These are phyloP conservation scores for Orthosia cruda DNA, from an alignment of 2,888 invertebrate genomes.

Conservation along the genomic window DNA sequence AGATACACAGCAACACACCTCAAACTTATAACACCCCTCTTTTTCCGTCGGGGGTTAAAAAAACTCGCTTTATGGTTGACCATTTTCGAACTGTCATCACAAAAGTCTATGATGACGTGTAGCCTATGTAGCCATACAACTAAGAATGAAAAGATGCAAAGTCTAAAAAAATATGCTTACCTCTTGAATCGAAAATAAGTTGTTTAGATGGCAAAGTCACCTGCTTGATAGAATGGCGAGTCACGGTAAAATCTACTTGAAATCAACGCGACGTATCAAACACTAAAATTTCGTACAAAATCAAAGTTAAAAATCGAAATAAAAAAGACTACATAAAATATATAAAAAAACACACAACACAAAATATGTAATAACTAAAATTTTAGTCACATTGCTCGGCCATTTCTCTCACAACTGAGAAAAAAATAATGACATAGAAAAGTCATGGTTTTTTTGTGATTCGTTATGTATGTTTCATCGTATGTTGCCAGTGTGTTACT, in stretches of 20 bases:
- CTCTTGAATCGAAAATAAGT: slow-evolving; percentile 68
- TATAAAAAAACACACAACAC: slow-evolving; percentile 90
- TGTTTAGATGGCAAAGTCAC: slow-evolving; percentile 37
- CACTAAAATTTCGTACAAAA: slow-evolving; percentile 89
- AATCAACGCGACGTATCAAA: slow-evolving; percentile 71
- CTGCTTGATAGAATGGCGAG: slow-evolving; percentile 66
- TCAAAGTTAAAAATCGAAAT: slow-evolving; percentile 82
- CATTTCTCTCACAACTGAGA: slow-evolving; percentile 81
- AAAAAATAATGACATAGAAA: slow-evolving; percentile 75
- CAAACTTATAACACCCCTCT: too few species aligned
- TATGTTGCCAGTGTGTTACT: slow-evolving; percentile 32
- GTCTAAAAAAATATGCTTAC: slow-evolving; percentile 53
- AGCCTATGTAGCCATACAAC: not conserved
- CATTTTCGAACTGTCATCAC: slow-evolving; percentile 22
- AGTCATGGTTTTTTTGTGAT: slow-evolving; percentile 65
- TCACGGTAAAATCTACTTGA: slow-evolving; percentile 76
- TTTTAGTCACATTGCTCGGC: slow-evolving; percentile 90
- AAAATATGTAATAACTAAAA: slow-evolving; percentile 87
- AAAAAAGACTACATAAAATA: slow-evolving; percentile 89
- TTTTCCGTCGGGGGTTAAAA: too few species aligned
- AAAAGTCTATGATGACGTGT: not conserved
- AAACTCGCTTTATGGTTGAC: not conserved
- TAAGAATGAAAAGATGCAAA: not conserved
- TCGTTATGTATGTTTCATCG: not conserved
- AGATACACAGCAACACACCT: too few species aligned